A percentile compares a stretch with the other conserved stretches of the same genome.
These are phyloP conservation scores for Philhelius pedissequus DNA, from an alignment of 2,888 invertebrate genomes.

Conservation along the genomic window DNA sequence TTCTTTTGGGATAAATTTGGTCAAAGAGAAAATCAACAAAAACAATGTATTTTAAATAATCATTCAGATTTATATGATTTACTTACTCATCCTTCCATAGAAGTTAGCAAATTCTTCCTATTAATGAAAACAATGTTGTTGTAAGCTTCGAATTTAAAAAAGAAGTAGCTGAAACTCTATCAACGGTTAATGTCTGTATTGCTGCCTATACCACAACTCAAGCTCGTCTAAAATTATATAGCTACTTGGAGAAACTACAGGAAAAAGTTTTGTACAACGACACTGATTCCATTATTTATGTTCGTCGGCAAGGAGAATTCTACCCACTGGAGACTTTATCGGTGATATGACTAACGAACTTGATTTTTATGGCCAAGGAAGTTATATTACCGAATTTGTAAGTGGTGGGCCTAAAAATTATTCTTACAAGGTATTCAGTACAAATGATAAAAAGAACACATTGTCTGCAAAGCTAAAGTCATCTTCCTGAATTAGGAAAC, in stretches of 20 bases:
- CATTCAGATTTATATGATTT: too few relatives aligned
- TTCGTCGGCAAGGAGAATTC: neutral
- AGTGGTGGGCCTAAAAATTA: too few relatives aligned
- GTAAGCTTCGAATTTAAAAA: neutral
- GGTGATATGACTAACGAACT: neutral
- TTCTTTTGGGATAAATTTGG: constrained; percentile 64
- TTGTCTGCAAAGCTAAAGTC: too few relatives aligned
- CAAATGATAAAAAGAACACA: too few relatives aligned
- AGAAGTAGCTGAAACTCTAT: neutral
- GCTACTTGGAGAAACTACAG: neutral
- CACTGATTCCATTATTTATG: neutral
- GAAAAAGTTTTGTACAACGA: neutral
- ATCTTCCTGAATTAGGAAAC: too few relatives aligned
- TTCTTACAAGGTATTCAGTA: too few relatives aligned
- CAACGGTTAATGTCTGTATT: neutral
- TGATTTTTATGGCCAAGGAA: neutral
- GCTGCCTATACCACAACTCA: constrained; percentile 65
- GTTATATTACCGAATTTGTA: too few relatives aligned
- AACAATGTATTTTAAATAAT: too few relatives aligned
- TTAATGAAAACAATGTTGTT: neutral
- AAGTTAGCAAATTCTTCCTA: neutral
- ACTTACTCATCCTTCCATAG: neutral
- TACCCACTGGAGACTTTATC: neutral
- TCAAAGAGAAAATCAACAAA: neutral
- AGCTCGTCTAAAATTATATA: constrained; percentile 70